Base-by-base conservation (phyloP, 2,113 vertebrate species). In the Helogale parvula region DNA sequence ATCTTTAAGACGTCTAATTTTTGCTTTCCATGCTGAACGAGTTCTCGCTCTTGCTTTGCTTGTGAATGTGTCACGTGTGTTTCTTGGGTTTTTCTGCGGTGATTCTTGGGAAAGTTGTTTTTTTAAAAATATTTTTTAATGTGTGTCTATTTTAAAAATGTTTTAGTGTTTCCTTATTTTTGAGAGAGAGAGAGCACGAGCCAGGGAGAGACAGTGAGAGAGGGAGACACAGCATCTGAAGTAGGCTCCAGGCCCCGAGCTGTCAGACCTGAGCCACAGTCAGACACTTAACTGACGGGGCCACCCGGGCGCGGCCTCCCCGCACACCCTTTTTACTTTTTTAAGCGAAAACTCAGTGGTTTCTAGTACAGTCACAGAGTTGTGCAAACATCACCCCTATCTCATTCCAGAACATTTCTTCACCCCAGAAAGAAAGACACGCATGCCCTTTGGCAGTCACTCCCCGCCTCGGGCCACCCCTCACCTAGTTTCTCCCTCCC, bases 351-450 rank as follows among this genome's bases (percentile, higher is more conserved):
- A 88, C 76, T 38, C 19, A 29, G 35, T 60, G 33, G 52, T 54
- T 71, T 77, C n/a, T 91, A 35, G 17, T 69, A 12, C 27, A 68
- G 8, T 68, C 38, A 68, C 54, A 80, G 2, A 72, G n/a, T 50
- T 80, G 14, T 33, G 21, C 72, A 80, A 16, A 27, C 17, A 17
- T 80, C 72, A 41, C 63, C 50, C 65, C 52, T 47, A 1, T 71
- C 21, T 91, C 66, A 82, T 80, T 74, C 72, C 35, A 90, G 65
- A 68, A 85, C 79, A n/a, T 90, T 80, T 65, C 88, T 68, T 85
- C 31, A 47, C 35, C 66, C 68, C 11, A 2, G 8, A 27, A 80
- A 72, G 77, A 71, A 92, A 23, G 72, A 76, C 41, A 76, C 63
- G 60, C 4, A 9, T 74, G 27, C 13, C 47, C 79, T 4, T 65